phyloP scores from a whole-genome alignment of 2,797 vertebrate species.

The Trematomus bernacchii region DNA sequence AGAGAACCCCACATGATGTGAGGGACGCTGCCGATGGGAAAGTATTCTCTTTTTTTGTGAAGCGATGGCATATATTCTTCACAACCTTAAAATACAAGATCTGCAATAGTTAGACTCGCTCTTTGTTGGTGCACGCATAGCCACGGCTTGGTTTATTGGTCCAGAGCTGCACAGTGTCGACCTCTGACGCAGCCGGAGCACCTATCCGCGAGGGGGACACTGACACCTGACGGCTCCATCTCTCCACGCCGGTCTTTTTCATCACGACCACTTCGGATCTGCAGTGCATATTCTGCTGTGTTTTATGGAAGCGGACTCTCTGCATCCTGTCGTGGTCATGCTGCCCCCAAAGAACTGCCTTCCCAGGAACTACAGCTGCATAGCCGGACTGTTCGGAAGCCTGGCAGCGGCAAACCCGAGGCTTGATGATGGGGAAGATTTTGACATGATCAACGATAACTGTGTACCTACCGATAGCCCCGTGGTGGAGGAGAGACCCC shows the following conservation, averaged over 20 bases:
- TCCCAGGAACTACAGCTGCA: conserved; percentile 95
- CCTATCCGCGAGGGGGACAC: conserved; percentile 64
- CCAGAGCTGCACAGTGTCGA: conserved; percentile 57
- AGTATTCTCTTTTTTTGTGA: fast-evolving
- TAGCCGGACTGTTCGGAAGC: conserved; percentile 91
- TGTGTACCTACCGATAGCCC: conserved; percentile 76
- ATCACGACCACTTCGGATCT: conserved; percentile 62
- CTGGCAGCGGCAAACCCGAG: conserved; percentile 83
- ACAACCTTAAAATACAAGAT: background rate
- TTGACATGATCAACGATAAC: conserved; percentile 73
- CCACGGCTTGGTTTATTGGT: conserved; percentile 67
- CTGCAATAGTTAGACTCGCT: background rate
- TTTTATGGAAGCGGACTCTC: conserved; percentile 84
- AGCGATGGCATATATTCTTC: fast-evolving
- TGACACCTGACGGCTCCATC: conserved; percentile 71
- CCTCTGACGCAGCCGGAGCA: conserved; percentile 67
- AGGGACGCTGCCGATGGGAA: background rate
- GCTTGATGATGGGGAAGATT: conserved; percentile 83
- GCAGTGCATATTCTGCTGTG: conserved; percentile 64
- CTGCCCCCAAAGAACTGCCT: conserved; percentile 91
- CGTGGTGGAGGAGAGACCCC: conserved; percentile 85
- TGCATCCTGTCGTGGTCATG: conserved; percentile 79
- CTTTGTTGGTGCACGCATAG: conserved; percentile 18
- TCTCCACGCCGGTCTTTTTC: conserved; percentile 25
- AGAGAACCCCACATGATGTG: background rate